Percentiles rank a stretch among this genome's conserved stretches.
Evolutionary conservation across 2,888 invertebrate genomes (phyloP).

Genomic region (Chrysolina oricalcia): DNA sequence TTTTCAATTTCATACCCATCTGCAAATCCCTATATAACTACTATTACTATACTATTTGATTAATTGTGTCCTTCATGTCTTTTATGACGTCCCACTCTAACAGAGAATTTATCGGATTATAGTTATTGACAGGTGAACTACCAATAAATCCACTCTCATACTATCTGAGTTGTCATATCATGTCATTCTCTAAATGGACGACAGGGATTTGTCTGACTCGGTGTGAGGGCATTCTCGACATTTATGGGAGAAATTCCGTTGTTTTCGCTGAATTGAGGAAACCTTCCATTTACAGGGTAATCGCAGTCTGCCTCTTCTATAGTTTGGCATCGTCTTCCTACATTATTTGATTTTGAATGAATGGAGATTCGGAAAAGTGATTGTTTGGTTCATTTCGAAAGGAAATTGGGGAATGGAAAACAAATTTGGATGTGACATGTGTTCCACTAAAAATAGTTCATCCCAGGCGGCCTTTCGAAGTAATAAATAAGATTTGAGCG

Average conservation of each 20-base stretch:
- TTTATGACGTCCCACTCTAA: too few species aligned
- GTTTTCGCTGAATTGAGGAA: not conserved
- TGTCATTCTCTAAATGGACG: not conserved
- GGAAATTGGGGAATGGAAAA: too few species aligned
- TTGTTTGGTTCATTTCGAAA: not conserved
- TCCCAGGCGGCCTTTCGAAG: too few species aligned
- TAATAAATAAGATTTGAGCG: too few species aligned
- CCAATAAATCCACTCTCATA: not conserved
- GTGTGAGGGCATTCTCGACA: not conserved
- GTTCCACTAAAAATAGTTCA: too few species aligned
- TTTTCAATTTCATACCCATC: too few species aligned
- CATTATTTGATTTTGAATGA: not conserved
- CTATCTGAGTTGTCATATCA: not conserved
- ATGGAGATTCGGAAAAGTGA: not conserved
- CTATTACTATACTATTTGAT: too few species aligned
- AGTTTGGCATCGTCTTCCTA: not conserved
- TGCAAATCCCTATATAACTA: too few species aligned
- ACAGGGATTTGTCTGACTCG: not conserved
- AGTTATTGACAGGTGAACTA: too few species aligned
- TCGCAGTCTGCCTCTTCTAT: not conserved
- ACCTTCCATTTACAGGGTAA: not conserved
- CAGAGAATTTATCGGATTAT: too few species aligned
- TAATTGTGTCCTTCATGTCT: too few species aligned
- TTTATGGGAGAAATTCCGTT: not conserved
- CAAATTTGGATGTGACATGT: too few species aligned